Evolutionary conservation across 2,888 invertebrate species (phyloP), one percentile per base, ranked within the genome.

Genomic region (Philereme vetulata): DNA sequence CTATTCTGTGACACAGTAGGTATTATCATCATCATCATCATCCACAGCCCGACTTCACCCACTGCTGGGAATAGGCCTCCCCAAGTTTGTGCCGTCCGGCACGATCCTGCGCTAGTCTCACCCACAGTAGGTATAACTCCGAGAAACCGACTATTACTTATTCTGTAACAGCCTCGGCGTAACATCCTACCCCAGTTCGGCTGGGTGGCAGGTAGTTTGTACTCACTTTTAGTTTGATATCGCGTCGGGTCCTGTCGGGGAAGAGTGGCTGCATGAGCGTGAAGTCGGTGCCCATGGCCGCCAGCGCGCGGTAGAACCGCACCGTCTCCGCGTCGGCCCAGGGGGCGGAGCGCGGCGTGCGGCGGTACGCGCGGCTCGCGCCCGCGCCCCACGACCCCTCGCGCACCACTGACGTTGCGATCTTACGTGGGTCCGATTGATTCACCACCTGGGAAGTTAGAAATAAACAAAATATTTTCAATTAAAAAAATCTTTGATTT

Each of bases 211-310:
- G 1, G 21, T 21, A 21, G 1, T 7, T 36, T 7, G 7, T 6
- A 8, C 8, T 21, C 38, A 93, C 93, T 88, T 99, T 99, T 36
- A 96, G 88, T 85, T 98, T 98, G 7, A 99, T 90, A 74, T 98
- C 98, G 56, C 94, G 90, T 9, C 98, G 89, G 0, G 94, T 95
- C 61, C 98, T 93, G 45, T 94, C 94, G 0, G 97, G 96, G 88
- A 98, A 98, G 45, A 97, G 88, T 51, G 95, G 94, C 62, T 95
- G 93, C 97, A 99, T 98, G 53, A 98, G 87, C 4, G 97, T 95
- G 86, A 99, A 99, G 91, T 99, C 98, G 0, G 98, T 98, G 0
- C 98, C 98, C 51, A 98, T 94, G 6, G 96, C 95, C 72, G 96
- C 97, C 7, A 99, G 87, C 0, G 98, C 98, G 74, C 96, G 94